These are phyloP conservation scores for Geococcyx californianus DNA, from an alignment of 2,113 vertebrate species.

Conservation along the genomic window DNA sequence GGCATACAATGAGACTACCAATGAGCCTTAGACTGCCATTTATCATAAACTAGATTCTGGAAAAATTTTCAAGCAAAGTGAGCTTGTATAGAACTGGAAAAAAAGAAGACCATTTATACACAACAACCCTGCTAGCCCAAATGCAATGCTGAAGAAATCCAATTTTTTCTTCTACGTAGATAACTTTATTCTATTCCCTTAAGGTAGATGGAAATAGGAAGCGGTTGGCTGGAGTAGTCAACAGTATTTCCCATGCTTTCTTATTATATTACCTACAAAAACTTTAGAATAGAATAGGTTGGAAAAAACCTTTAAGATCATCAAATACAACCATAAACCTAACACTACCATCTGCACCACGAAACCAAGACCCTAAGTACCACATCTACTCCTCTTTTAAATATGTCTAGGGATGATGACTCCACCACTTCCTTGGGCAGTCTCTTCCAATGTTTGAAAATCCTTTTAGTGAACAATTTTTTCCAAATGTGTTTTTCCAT, in stretches of 20 bases:
- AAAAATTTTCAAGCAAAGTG: slow-evolving; percentile 50
- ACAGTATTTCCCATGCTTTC: not conserved
- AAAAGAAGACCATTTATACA: slow-evolving; percentile 45
- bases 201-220: not conserved
- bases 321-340: not conserved
- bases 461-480: not conserved
- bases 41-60: slow-evolving; percentile 45
- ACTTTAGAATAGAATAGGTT: not conserved
- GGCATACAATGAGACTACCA: slow-evolving; percentile 49
- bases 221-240: not conserved
- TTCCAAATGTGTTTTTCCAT: not conserved
- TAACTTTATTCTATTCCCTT: not conserved
- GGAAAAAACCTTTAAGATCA: not conserved
- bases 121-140: slow-evolving; percentile 40
- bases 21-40: slow-evolving; percentile 49
- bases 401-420: not conserved
- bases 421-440: not conserved
- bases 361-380: not conserved
- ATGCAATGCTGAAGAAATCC: slow-evolving; percentile 19
- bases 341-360: not conserved
- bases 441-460: not conserved
- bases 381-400: not conserved
- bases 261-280: not conserved
- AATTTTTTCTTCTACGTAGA: slow-evolving; percentile 23
- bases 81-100: slow-evolving; percentile 17